Evolutionary conservation across 2,888 invertebrate genomes (phyloP).

Genomic region (Druceiella hillmani): DNA sequence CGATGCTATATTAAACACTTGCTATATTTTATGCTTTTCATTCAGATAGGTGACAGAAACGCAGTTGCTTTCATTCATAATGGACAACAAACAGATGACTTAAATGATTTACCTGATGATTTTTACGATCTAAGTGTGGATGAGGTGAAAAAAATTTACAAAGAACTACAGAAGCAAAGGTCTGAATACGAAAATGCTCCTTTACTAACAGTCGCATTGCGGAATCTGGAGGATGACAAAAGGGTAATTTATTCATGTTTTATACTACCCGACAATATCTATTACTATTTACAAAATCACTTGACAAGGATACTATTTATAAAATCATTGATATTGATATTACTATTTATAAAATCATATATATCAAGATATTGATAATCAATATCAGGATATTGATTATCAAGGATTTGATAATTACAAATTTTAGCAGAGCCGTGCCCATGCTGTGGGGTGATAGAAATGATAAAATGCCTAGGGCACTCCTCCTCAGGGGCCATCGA

Average conservation of each 20-base stretch:
- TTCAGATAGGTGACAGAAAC: slow-evolving; percentile 67
- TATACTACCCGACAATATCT: not conserved
- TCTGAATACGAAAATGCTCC: slow-evolving; percentile 66
- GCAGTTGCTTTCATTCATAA: slow-evolving; percentile 69
- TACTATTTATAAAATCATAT: no score
- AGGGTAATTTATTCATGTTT: slow-evolving; percentile 24
- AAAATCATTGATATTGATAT: no score
- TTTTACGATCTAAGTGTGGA: slow-evolving; percentile 83
- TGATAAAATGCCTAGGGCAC: no score
- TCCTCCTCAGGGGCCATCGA: no score
- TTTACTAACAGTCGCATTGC: slow-evolving; percentile 60
- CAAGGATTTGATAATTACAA: no score
- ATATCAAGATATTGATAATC: no score
- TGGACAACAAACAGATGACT: slow-evolving; percentile 45
- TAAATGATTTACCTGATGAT: slow-evolving; percentile 75
- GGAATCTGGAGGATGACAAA: slow-evolving; percentile 54
- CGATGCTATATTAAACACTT: slow-evolving; percentile 2
- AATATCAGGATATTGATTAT: no score
- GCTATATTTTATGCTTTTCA: no score
- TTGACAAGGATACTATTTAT: no score
- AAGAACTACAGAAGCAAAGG: slow-evolving; percentile 64
- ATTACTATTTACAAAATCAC: no score
- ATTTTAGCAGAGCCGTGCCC: no score
- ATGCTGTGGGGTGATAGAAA: no score
- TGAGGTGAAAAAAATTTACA: slow-evolving; percentile 71